phyloP scores from a whole-genome alignment of 2,888 invertebrate genomes.

The Amblyjoppa fuscipennis region DNA sequence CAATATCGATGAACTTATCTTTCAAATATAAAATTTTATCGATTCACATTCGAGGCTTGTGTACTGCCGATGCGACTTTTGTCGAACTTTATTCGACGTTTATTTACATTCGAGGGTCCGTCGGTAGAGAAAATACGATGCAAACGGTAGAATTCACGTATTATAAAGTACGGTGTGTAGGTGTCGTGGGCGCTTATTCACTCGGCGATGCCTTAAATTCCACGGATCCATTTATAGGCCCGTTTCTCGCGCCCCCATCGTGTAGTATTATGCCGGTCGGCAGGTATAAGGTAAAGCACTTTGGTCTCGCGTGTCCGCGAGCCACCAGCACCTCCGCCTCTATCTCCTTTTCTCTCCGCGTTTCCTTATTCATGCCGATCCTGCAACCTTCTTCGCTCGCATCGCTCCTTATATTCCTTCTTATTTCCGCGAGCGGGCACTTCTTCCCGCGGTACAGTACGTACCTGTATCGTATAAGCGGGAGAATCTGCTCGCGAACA shows the following conservation, averaged over 20 bases:
- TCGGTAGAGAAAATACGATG: slow-evolving; percentile 55
- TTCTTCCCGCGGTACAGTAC: slow-evolving; percentile 54
- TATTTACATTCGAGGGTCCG: slow-evolving; percentile 42
- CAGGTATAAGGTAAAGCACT: slow-evolving; percentile 79
- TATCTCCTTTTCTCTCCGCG: slow-evolving; percentile 57
- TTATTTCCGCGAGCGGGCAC: slow-evolving; percentile 69
- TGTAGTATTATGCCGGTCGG: slow-evolving; percentile 72
- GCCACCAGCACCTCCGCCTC: slow-evolving; percentile 53
- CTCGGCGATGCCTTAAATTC: slow-evolving; percentile 71
- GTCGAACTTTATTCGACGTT: slow-evolving; percentile 31
- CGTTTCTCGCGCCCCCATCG: slow-evolving; percentile 72
- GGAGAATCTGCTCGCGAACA: slow-evolving; percentile 59
- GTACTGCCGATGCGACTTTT: slow-evolving; percentile 12
- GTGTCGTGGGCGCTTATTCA: slow-evolving; percentile 68
- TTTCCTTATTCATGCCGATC: slow-evolving; percentile 61
- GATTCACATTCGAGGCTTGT: slow-evolving; percentile 46
- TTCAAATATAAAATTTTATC: slow-evolving; percentile 35
- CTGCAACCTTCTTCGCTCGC: slow-evolving; percentile 60
- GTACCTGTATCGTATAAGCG: slow-evolving; percentile 47
- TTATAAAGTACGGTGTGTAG: slow-evolving; percentile 66
- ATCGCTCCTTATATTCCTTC: slow-evolving; percentile 71
- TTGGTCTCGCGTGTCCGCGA: slow-evolving; percentile 73
- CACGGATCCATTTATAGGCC: slow-evolving; percentile 72
- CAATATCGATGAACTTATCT: neutral
- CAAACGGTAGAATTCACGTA: slow-evolving; percentile 63